phyloP scores from a whole-genome alignment of 2,797 vertebrate species.

The Geotrypetes seraphini region DNA sequence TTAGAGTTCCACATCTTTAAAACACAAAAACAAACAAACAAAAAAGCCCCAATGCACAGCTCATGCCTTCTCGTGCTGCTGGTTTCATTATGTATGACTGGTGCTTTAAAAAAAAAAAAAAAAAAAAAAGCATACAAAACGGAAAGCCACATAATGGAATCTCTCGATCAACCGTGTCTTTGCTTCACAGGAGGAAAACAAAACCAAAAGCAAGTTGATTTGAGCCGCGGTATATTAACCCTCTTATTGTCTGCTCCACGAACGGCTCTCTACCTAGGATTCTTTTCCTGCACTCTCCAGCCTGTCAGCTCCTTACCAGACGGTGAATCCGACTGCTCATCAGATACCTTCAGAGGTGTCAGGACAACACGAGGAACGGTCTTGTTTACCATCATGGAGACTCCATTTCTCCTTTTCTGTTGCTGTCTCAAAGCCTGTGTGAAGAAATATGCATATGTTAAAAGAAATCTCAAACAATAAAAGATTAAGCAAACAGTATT shows the following conservation, averaged over 20 bases:
- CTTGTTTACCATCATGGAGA: conserved; percentile 80
- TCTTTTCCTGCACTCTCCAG: conserved; percentile 9
- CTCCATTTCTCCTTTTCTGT: conserved; percentile 76
- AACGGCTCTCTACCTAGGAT: conserved; percentile 20
- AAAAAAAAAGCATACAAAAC: too few relatives aligned
- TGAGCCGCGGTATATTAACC: background rate
- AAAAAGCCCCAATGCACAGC: too few relatives aligned
- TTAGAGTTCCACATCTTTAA: conserved; percentile 35
- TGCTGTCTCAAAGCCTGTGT: conserved; percentile 76
- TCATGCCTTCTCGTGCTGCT: too few relatives aligned
- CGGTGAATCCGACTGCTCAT: conserved; percentile 72
- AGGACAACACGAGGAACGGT: conserved; percentile 73
- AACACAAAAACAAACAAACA: too few relatives aligned
- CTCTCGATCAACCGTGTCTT: too few relatives aligned
- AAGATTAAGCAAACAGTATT: conserved; percentile 36
- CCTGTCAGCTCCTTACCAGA: conserved; percentile 62
- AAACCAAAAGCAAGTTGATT: too few relatives aligned
- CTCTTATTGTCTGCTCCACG: conserved; percentile 1
- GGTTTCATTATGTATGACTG: too few relatives aligned
- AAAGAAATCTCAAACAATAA: conserved; percentile 41
- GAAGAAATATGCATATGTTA: too few relatives aligned
- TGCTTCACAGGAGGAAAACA: too few relatives aligned
- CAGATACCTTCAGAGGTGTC: conserved; percentile 75
- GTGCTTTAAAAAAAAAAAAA: too few relatives aligned
- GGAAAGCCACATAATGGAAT: too few relatives aligned